Evolutionary conservation across 37 sponge, comb jelly and placozoan species (phyloP).

Genomic region (Haliclona indistincta): DNA sequence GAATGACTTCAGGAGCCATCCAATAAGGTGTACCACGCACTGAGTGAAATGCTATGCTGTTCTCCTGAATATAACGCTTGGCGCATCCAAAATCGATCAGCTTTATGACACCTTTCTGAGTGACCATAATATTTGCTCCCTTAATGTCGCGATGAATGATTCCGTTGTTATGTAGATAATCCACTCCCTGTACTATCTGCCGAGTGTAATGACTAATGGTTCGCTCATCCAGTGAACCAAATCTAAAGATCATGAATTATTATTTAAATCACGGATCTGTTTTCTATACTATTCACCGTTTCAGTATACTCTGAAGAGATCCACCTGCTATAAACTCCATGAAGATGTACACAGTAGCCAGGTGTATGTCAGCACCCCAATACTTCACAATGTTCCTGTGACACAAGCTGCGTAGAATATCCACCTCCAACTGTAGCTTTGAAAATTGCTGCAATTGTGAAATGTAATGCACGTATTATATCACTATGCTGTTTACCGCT

Average conservation of each 20-base stretch:
- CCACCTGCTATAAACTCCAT: constrained; percentile 95
- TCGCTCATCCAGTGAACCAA: constrained; percentile 74
- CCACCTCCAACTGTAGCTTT: constrained; percentile 83
- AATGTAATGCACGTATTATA: background rate
- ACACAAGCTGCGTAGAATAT: constrained; percentile 65
- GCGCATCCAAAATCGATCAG: constrained; percentile 97
- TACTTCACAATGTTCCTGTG: constrained; percentile 90
- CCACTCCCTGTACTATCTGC: constrained; percentile 74
- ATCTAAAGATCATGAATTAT: constrained; percentile 33
- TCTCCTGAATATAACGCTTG: constrained; percentile 46
- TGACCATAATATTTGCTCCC: constrained; percentile 92
- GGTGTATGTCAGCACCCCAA: constrained; percentile 73
- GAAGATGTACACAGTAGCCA: constrained; percentile 76
- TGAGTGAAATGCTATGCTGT: constrained; percentile 59
- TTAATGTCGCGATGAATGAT: constrained; percentile 94
- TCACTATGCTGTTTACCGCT: constrained; percentile 33
- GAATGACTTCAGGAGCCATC: constrained; percentile 95
- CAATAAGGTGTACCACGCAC: constrained; percentile 94
- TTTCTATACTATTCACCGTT: constrained; percentile 38
- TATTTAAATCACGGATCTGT: background rate
- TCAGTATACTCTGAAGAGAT: constrained; percentile 71
- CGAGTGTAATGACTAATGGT: constrained; percentile 64
- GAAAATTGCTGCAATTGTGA: constrained; percentile 76
- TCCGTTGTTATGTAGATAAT: constrained; percentile 80
- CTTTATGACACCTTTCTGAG: constrained; percentile 71